phyloP scores from a whole-genome alignment of 2,113 vertebrate species.

The Noturus placidus region DNA sequence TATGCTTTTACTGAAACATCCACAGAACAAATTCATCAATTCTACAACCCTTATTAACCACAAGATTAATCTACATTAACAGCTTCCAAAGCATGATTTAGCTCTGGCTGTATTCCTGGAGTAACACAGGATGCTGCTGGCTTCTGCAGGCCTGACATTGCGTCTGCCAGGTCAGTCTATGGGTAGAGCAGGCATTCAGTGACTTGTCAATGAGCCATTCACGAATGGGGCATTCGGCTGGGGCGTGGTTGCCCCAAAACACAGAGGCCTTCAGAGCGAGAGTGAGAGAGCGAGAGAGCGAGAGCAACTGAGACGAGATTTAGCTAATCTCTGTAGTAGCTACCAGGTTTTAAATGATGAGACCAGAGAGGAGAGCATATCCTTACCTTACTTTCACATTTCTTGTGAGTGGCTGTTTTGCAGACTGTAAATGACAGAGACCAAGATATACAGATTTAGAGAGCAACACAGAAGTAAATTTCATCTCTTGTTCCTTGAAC shows the following conservation, averaged over 20 bases:
- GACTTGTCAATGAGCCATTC: slow-evolving; percentile 72
- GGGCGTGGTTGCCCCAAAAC: slow-evolving; percentile 57
- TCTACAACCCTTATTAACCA: not conserved
- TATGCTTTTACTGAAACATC: not conserved
- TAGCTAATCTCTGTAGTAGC: not conserved
- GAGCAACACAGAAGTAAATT: not conserved
- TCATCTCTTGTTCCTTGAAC: not conserved
- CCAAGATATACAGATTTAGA: slow-evolving; percentile 11
- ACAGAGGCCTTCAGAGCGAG: slow-evolving; percentile 34
- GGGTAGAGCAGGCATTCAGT: slow-evolving; percentile 58
- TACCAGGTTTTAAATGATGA: not conserved
- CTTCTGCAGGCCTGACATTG: slow-evolving; percentile 25
- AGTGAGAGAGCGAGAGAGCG: not conserved
- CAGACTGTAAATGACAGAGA: slow-evolving; percentile 72
- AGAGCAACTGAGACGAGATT: not conserved
- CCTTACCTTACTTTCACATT: slow-evolving; percentile 89
- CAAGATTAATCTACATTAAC: not conserved
- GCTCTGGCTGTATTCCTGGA: not conserved
- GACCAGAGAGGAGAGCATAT: not conserved
- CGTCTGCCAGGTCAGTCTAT: slow-evolving; percentile 50
- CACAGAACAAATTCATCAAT: not conserved
- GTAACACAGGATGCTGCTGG: slow-evolving; percentile 5
- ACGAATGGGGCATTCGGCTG: slow-evolving; percentile 56
- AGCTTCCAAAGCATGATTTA: slow-evolving; percentile 8
- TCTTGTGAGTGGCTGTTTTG: slow-evolving; percentile 87